Percentiles rank a stretch among this genome's conserved stretches.
These are phyloP conservation scores for Scyliorhinus canicula DNA, from an alignment of 2,797 vertebrate species.

Conservation along the genomic window DNA sequence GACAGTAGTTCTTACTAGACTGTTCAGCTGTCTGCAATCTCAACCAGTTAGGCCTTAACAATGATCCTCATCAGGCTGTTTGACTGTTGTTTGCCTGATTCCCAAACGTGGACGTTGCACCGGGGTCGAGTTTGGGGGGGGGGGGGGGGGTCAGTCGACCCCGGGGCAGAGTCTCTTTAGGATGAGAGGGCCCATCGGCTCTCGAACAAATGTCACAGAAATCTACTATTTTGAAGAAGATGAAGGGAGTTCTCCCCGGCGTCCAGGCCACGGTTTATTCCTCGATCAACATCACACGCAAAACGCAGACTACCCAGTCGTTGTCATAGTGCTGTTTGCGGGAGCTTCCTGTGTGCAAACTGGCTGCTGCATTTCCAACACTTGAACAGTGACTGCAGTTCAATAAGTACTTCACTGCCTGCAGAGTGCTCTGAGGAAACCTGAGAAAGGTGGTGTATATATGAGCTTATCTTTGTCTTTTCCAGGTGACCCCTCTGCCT, in stretches of 20 bases:
- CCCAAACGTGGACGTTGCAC: neutral
- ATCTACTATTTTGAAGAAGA: neutral
- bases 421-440: neutral
- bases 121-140: neutral
- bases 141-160: neutral
- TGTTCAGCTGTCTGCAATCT: neutral
- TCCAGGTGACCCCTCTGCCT: neutral
- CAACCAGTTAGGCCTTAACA: neutral
- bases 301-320: neutral
- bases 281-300: neutral
- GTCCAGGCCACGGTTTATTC: neutral
- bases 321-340: neutral
- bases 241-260: neutral
- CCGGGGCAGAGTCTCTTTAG: too few relatives aligned
- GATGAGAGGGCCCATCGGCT: too few relatives aligned
- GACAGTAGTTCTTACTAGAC: neutral
- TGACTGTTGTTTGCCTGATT: neutral
- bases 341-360: neutral
- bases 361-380: neutral
- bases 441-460: neutral
- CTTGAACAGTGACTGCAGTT: neutral
- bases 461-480: neutral
- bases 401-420: neutral
- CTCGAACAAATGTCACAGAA: too few relatives aligned
- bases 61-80: neutral